phyloP scores from a whole-genome alignment of 2,797 vertebrate species.

The Gobionotothen gibberifrons region DNA sequence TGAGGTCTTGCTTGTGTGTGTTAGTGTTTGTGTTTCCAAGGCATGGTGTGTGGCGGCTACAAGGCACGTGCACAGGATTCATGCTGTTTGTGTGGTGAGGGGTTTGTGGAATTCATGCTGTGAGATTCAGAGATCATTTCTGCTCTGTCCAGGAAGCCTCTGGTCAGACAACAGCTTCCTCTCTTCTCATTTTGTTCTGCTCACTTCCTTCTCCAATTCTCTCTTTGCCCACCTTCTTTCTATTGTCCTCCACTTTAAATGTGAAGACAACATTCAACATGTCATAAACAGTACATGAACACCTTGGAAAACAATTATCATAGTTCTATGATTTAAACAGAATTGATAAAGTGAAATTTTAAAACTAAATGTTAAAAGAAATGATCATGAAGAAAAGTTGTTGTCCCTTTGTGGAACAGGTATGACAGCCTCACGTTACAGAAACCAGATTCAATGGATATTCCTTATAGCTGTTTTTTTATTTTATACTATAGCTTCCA shows the following conservation, averaged over 20 bases:
- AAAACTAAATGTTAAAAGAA: no score
- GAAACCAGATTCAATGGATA: constrained; percentile 8
- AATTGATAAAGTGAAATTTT: neutral
- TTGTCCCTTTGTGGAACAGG: neutral
- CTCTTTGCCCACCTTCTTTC: constrained; percentile 2
- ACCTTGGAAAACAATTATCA: neutral
- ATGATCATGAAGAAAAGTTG: neutral
- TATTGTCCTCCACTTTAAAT: constrained; percentile 28
- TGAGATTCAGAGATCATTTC: constrained; percentile 73
- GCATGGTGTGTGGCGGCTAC: constrained; percentile 19
- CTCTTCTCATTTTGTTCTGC: constrained; percentile 27
- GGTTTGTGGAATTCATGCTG: constrained; percentile 63
- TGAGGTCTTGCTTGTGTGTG: constrained; percentile 35
- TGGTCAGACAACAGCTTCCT: constrained; percentile 67
- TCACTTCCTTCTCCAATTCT: constrained; percentile 15
- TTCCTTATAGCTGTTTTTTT: constrained; percentile 15
- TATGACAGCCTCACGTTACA: neutral
- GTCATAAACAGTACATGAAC: constrained; percentile 9
- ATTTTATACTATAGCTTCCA: constrained; percentile 33
- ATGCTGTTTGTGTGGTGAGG: constrained; percentile 69
- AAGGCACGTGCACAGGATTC: constrained; percentile 22
- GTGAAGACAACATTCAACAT: constrained; percentile 17
- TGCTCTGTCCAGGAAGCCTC: constrained; percentile 70
- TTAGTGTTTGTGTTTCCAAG: constrained; percentile 1
- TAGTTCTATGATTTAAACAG: neutral